A percentile compares a stretch with the other conserved stretches of the same genome.
Evolutionary conservation across 1,140 invertebrate species (phyloP).

Genomic region (Elysia chlorotica): DNA sequence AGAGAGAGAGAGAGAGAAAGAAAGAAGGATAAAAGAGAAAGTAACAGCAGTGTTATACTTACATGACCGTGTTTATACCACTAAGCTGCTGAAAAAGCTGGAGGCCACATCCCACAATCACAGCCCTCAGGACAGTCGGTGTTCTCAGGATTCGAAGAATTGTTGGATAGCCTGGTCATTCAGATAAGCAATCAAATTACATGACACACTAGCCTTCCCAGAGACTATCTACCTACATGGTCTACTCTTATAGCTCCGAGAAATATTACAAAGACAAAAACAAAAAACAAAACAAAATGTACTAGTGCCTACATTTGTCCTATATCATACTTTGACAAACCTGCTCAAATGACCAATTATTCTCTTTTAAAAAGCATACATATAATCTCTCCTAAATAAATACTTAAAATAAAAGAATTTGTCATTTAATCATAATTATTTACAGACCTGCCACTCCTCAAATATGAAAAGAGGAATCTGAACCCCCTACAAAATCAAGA

Average conservation of each 20-base stretch:
- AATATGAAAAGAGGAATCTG: too few species aligned
- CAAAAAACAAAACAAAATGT: background rate
- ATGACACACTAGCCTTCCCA: background rate
- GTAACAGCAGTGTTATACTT: conserved; percentile 36
- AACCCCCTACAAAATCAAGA: too few species aligned
- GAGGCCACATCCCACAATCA: conserved; percentile 67
- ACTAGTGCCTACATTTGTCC: background rate
- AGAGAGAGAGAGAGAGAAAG: too few species aligned
- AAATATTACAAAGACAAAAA: background rate
- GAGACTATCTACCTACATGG: background rate
- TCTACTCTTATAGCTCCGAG: too few species aligned
- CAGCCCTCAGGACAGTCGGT: conserved; percentile 61
- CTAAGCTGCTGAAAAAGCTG: conserved; percentile 69
- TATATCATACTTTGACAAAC: background rate
- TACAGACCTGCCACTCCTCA: too few species aligned
- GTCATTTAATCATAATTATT: too few species aligned
- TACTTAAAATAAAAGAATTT: too few species aligned
- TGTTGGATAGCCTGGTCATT: conserved; percentile 30
- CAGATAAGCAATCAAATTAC: conserved; percentile 2
- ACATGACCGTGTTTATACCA: conserved; percentile 74
- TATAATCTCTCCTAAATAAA: too few species aligned
- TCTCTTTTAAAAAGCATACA: too few species aligned
- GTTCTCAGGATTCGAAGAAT: conserved; percentile 58
- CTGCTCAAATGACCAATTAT: too few species aligned
- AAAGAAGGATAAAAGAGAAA: too few species aligned